Evolutionary conservation across 2,797 vertebrate genomes (phyloP), one percentile per base, ranked within the genome.

Genomic region (Coluber constrictor): DNA sequence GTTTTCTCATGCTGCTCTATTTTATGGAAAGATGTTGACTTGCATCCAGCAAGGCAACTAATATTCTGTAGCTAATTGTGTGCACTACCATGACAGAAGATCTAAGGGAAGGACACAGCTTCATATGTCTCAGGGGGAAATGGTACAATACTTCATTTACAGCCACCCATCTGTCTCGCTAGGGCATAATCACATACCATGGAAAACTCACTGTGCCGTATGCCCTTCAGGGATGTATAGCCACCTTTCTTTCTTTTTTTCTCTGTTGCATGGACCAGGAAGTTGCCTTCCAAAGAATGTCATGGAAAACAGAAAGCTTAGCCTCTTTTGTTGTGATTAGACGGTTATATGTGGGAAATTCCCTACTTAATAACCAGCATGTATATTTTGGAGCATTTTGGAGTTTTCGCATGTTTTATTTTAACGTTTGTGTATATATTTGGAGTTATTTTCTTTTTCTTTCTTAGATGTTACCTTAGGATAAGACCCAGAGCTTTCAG

Each of bases 11-110:
- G 95, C 95, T 94, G 93, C 93, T 91, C 91, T 25, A 88, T 94
- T 97, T 94, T 95, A 93, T 79, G 96, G 95, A 97, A 97, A 94
- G 86, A 96, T 90, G 94, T 25, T 94, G 96, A 95, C 95, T 89
- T 94, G 93, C 94, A 96, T 97, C 96, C 97, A 97, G 97, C 97
- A 97, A 97, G 94, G 96, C 93, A 96, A 96, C 97, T 97, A 98
- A 97, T 97, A 97, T 96, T 97, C 97, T 98, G 97, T 97, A 96
- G 97, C 97, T 98, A 98, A 98, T 97, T 97, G 96, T 94, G 57
- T 93, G 94, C 88, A 95, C 91, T 96, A 96, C 96, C 96, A 96
- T 95, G 95, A 94, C 94, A 94, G 94, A 94, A 95, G 92, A 94
- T 93, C 93, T 89, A 95, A 95, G 95, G 95, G 96, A 96, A 98